These are phyloP conservation scores for Trematocara marginatum DNA, from an alignment of 2,113 vertebrate genomes.

Conservation along the genomic window DNA sequence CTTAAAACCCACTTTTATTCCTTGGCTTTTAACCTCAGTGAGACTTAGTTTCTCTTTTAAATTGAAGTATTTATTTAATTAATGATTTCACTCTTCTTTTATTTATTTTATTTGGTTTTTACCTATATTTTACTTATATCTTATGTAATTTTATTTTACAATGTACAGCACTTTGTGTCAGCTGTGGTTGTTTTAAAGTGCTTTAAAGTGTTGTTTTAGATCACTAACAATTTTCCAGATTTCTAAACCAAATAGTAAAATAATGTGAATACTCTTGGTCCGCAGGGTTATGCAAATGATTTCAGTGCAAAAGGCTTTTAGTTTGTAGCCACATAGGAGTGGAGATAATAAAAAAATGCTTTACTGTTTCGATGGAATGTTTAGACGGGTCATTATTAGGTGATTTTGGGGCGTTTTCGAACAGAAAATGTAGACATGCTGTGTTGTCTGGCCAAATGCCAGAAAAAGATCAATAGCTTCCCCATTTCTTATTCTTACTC, in stretches of 20 bases:
- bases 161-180: too few species aligned
- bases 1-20: too few species aligned
- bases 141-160: too few species aligned
- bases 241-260: neutral
- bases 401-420: neutral
- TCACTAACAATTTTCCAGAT: conserved; percentile 20
- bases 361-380: neutral
- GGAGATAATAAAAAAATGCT: neutral
- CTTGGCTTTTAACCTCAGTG: too few species aligned
- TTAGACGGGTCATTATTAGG: neutral
- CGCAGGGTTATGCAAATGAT: conserved; percentile 5
- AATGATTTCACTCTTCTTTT: too few species aligned
- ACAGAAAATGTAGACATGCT: neutral
- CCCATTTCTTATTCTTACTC: conserved; percentile 8
- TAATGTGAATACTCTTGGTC: neutral
- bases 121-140: too few species aligned
- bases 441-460: conserved; percentile 28
- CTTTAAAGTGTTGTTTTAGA: neutral
- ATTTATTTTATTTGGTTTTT: too few species aligned
- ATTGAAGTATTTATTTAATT: too few species aligned
- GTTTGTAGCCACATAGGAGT: neutral
- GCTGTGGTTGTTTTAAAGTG: too few species aligned
- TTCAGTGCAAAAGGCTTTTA: neutral
- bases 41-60: too few species aligned
- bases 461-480: conserved; percentile 53